phyloP scores from a whole-genome alignment of 2,888 invertebrate genomes.

The Cryptocheilus praepositus region DNA sequence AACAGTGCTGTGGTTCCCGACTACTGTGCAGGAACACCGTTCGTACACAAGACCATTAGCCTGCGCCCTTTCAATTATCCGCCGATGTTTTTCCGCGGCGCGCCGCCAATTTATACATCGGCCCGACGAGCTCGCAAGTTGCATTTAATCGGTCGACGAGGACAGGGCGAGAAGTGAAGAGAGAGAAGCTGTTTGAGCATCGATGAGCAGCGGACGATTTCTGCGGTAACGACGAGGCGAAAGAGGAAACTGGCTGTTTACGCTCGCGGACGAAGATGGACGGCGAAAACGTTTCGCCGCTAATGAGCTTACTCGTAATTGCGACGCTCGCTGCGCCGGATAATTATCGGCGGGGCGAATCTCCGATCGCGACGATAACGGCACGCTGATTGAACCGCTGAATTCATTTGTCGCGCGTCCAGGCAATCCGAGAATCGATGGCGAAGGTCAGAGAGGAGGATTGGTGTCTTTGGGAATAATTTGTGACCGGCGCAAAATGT shows the following conservation, averaged over 20 bases:
- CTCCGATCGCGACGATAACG: neutral
- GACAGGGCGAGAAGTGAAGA: neutral
- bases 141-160: slow-evolving; percentile 26
- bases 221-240: slow-evolving; percentile 33
- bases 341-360: slow-evolving; percentile 36
- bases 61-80: too few species aligned
- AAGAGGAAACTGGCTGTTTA: too few species aligned
- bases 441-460: too few species aligned
- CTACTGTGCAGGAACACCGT: too few species aligned
- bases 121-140: slow-evolving; percentile 9
- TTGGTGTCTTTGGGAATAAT: too few species aligned
- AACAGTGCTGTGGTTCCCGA: too few species aligned
- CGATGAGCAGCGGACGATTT: slow-evolving; percentile 38
- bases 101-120: neutral
- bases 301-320: slow-evolving; percentile 50
- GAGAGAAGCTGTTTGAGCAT: slow-evolving; percentile 8
- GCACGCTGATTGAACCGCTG: neutral
- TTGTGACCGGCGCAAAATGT: too few species aligned
- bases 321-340: slow-evolving; percentile 21
- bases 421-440: slow-evolving; percentile 27
- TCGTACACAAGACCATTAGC: too few species aligned
- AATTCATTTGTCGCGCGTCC: slow-evolving; percentile 39
- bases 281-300: slow-evolving; percentile 14
- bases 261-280: too few species aligned
- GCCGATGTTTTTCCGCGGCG: too few species aligned